These are phyloP conservation scores for Orchesellides sinensis DNA, from an alignment of 2,888 invertebrate genomes.

Conservation along the genomic window DNA sequence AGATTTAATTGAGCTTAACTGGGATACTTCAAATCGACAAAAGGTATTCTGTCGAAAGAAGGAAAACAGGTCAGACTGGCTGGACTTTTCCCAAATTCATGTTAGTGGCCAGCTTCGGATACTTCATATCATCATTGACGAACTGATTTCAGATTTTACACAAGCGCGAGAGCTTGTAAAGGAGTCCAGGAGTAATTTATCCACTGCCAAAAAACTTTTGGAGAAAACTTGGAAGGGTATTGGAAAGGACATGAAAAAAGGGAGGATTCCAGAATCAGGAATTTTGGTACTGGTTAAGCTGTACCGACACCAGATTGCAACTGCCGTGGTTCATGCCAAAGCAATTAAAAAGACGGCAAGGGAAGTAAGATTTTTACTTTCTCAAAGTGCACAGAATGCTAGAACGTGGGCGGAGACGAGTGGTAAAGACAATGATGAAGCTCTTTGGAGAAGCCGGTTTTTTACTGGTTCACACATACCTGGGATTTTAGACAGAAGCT, in stretches of 20 bases:
- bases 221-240: conserved; percentile 40
- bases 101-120: conserved; percentile 13
- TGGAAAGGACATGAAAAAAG: conserved; percentile 28
- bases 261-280: conserved; percentile 26
- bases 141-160: background rate
- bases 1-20: conserved; percentile 3
- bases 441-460: too few relatives aligned
- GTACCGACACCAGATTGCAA: conserved; percentile 35
- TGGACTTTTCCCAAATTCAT: conserved; percentile 16
- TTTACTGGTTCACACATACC: background rate
- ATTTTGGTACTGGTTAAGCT: conserved; percentile 26
- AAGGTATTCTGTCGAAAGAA: background rate
- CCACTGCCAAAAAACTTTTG: conserved; percentile 21
- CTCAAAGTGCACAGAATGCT: background rate
- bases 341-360: background rate
- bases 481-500: background rate
- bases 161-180: conserved; percentile 1
- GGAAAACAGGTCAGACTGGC: background rate
- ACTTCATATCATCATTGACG: conserved; percentile 8
- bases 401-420: background rate
- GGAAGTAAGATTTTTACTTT: conserved; percentile 23
- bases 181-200: conserved; percentile 13
- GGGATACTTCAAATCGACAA: background rate
- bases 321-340: conserved; percentile 25
- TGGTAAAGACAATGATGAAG: too few relatives aligned